Base-by-base conservation (phyloP, 1,140 invertebrate species). In the Babylonia areolata region DNA sequence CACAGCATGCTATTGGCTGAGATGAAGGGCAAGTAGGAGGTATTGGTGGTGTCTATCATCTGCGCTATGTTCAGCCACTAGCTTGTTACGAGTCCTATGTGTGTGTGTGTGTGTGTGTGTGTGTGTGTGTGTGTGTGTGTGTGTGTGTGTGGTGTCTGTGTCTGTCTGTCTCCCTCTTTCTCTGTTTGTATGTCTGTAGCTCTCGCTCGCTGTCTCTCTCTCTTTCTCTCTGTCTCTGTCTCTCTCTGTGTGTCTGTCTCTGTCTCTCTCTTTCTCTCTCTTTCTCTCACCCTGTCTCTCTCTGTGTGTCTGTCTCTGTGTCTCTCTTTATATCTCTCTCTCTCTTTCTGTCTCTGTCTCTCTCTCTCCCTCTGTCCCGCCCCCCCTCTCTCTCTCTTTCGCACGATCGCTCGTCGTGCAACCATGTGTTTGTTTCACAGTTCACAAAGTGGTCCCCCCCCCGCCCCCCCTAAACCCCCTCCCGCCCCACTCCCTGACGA, bases 31-130 rank as follows among this genome's bases (percentile, higher is more conserved):
- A n/a, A n/a, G n/a, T n/a, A n/a, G n/a, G n/a, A n/a, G n/a, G n/a
- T n/a, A n/a, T n/a, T n/a, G n/a, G n/a, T n/a, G n/a, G n/a, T n/a
- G n/a, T n/a, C n/a, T n/a, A n/a, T n/a, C n/a, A n/a, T n/a, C n/a
- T n/a, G n/a, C n/a, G n/a, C n/a, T n/a, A n/a, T n/a, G n/a, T n/a
- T n/a, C n/a, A n/a, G n/a, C n/a, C n/a, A n/a, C n/a, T n/a, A n/a
- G n/a, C n/a, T n/a, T n/a, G n/a, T n/a, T n/a, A n/a, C n/a, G n/a
- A n/a, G n/a, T n/a, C n/a, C n/a, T 64, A 20, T 64, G 58, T 64
- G 58, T 64, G 58, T 64, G 58, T 64, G 58, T 64, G 58, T 64
- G 58, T 64, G 58, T 64, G 58, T 64, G 58, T 64, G 58, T 28
- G 58, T 15, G 58, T 64, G 58, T 64, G 58, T 64, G 58, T 12